Evolutionary conservation across 2,888 invertebrate genomes (phyloP).

Genomic region (Cephus spinipes): DNA sequence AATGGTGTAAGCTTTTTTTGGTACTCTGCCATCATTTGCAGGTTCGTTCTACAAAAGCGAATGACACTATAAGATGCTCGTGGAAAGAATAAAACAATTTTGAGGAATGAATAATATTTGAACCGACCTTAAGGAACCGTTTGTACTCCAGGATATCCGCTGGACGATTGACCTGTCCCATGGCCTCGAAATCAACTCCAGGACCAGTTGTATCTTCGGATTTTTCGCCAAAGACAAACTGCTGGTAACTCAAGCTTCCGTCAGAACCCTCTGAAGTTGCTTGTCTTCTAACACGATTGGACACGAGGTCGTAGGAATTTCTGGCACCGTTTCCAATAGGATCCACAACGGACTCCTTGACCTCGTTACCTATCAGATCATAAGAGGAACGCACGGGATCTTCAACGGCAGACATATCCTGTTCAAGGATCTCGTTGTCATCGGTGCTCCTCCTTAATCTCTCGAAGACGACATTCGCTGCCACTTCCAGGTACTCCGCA

Average conservation of each 20-base stretch:
- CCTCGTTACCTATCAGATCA: neutral
- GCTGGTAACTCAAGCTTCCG: conserved; percentile 35
- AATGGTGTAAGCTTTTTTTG: conserved; percentile 48
- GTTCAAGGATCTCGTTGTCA: conserved; percentile 29
- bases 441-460: conserved; percentile 52
- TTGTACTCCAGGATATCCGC: conserved; percentile 56
- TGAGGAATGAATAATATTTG: neutral
- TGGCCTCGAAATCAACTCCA: conserved; percentile 49
- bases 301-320: conserved; percentile 24
- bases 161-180: conserved; percentile 53
- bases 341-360: neutral
- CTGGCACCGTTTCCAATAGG: neutral
- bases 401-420: conserved; percentile 18
- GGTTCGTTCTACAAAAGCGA: conserved; percentile 49
- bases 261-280: conserved; percentile 15
- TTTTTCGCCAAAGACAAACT: conserved; percentile 32
- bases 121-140: conserved; percentile 52
- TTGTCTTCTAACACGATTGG: conserved; percentile 33
- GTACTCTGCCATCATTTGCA: conserved; percentile 41
- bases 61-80: neutral
- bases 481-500: conserved; percentile 53
- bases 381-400: neutral
- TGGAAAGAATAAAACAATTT: neutral
- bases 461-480: conserved; percentile 59
- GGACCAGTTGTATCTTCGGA: conserved; percentile 36